Evolutionary conservation across 2,888 invertebrate genomes (phyloP).

Genomic region (Druceiella hillmani): DNA sequence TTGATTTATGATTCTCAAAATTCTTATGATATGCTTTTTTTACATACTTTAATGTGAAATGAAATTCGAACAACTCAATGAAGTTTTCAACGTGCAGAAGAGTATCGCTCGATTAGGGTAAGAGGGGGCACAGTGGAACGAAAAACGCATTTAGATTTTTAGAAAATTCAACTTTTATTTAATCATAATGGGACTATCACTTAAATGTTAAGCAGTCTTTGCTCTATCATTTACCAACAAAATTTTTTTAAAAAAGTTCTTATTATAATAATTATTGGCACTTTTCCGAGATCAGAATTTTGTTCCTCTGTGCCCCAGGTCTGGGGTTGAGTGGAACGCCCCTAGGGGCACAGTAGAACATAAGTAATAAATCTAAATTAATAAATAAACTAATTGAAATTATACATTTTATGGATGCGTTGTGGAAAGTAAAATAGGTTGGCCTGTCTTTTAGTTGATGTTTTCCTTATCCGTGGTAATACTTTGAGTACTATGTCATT

Average conservation of each 20-base stretch:
- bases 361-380: background rate
- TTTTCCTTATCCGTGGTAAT: too few relatives aligned
- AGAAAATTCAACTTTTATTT: background rate
- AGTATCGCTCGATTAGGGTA: too few relatives aligned
- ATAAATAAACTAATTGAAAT: background rate
- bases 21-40: too few relatives aligned
- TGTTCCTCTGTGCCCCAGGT: background rate
- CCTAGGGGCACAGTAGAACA: constrained; percentile 1
- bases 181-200: background rate
- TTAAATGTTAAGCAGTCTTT: background rate
- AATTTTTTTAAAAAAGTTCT: background rate
- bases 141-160: background rate
- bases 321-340: constrained; percentile 1
- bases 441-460: too few relatives aligned
- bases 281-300: constrained; percentile 1
- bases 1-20: too few relatives aligned
- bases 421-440: background rate
- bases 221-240: background rate
- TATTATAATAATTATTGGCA: background rate
- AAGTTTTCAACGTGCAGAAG: too few relatives aligned
- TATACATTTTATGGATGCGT: background rate
- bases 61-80: too few relatives aligned
- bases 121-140: background rate
- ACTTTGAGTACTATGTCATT: too few relatives aligned
- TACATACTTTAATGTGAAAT: too few relatives aligned